Evolutionary conservation across 2,113 vertebrate species (phyloP).

Genomic region (Mus spicilegus): DNA sequence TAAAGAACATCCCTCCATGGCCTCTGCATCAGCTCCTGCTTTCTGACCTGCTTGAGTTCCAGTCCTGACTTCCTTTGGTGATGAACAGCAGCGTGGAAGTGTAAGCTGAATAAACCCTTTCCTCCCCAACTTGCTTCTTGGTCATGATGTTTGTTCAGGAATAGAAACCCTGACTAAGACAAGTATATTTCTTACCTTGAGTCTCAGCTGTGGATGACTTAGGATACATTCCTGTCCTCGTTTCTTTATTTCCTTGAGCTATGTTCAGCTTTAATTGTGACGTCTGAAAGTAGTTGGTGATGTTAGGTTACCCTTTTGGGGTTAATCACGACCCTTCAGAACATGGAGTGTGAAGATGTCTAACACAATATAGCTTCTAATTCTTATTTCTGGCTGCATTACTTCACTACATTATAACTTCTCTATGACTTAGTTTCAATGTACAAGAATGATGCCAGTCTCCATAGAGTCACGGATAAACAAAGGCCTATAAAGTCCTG

Average conservation of each 20-base stretch:
- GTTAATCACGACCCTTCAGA: constrained; percentile 12
- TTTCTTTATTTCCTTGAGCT: neutral
- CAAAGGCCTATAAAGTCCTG: neutral
- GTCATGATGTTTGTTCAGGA: no score
- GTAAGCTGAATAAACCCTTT: no score
- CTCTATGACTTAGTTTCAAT: neutral
- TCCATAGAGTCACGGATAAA: neutral
- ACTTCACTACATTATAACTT: neutral
- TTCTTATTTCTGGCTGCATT: neutral
- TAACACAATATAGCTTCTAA: neutral
- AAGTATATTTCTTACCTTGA: neutral
- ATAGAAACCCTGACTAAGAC: no score
- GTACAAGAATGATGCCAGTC: neutral
- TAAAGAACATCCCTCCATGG: no score
- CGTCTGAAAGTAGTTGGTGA: neutral
- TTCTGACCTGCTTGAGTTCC: no score
- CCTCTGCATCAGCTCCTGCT: no score
- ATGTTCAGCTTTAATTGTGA: neutral
- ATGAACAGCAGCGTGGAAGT: no score
- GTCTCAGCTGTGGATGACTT: neutral
- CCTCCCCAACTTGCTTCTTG: no score
- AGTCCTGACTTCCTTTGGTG: no score
- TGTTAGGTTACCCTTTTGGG: neutral
- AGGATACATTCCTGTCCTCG: neutral
- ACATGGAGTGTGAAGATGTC: neutral